Evolutionary conservation across 1,140 invertebrate genomes (phyloP), one percentile per base, ranked within the genome.

Genomic region (Aphis gossypii): DNA sequence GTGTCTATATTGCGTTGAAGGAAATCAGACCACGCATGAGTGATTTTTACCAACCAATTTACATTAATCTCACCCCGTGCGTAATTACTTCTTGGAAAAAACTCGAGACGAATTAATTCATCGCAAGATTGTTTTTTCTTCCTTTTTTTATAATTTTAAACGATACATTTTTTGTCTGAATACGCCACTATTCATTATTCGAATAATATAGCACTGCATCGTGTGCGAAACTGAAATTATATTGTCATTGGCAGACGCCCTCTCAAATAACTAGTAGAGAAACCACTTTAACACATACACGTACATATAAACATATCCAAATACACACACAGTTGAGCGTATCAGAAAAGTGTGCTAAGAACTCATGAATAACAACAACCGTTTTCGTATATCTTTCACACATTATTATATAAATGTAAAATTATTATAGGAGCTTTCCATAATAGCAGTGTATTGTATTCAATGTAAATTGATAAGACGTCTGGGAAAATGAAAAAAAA

Each of bases 11-110:
- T 87, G n/a, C 20, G 18, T n/a, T n/a, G 84, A 87, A 87, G 44
- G 25, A 87, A n/a, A 30, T 87, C 18, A 48, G 86, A 20, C 18
- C 30, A 14, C 30, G 44, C 86, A 87, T 87, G 86, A 87, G 46
- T 87, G 86, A 87, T 51, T 87, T 51, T 35, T 48, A n/a, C 46
- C 46, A 51, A n/a, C 44, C 44, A 87, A 87, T 87, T 87, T 87
- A n/a, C 86, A 87, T 87, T 76, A 87, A 87, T 87, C 30, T 87
- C 86, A 87, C 44, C 86, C 86, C 44, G 11, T 48, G 30, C 44
- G 46, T 87, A 87, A 48, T 87, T 87, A 87, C 44, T 87, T 21
- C 44, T 51, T 48, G 30, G 41, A 44, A 87, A 48, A 87, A 46
- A 30, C 30, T 87, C 30, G 9, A 30, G 84, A 11, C 1, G 44